phyloP scores from a whole-genome alignment of 2,797 vertebrate genomes.

The Sparidentex hasta region DNA sequence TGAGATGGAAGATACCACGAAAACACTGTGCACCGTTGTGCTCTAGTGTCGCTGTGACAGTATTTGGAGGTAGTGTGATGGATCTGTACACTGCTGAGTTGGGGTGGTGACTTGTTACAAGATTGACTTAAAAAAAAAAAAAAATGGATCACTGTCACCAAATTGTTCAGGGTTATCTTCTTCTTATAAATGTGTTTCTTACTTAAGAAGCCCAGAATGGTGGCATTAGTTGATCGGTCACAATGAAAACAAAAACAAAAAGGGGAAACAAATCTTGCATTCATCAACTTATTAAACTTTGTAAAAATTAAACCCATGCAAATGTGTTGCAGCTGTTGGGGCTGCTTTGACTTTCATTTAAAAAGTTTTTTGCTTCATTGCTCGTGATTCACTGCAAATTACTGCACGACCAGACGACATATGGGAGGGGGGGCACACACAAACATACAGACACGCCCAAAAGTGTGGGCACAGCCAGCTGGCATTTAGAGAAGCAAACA shows the following conservation, averaged over 20 bases:
- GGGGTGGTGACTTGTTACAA: background rate
- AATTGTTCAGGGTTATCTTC: background rate
- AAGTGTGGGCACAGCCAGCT: constrained; percentile 38
- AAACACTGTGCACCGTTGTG: no score
- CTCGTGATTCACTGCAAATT: constrained; percentile 43
- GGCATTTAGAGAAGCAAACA: constrained; percentile 51
- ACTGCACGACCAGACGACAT: constrained; percentile 40
- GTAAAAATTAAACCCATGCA: constrained; percentile 16
- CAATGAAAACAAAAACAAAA: background rate
- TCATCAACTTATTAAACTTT: constrained; percentile 12
- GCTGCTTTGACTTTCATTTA: constrained; percentile 2
- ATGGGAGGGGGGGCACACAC: constrained; percentile 18
- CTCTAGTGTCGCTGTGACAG: background rate
- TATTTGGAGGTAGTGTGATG: background rate
- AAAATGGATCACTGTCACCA: background rate
- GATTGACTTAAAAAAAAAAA: background rate
- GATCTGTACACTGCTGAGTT: background rate
- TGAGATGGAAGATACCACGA: no score
- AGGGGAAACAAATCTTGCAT: background rate
- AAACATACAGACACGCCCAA: constrained; percentile 16
- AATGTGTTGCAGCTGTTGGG: background rate
- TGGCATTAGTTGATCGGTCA: background rate
- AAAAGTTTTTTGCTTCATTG: constrained; percentile 14
- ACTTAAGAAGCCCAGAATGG: background rate
- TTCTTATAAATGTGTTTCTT: background rate